Base-by-base conservation (phyloP, 2,888 invertebrate genomes). In the Torymus auratus region DNA sequence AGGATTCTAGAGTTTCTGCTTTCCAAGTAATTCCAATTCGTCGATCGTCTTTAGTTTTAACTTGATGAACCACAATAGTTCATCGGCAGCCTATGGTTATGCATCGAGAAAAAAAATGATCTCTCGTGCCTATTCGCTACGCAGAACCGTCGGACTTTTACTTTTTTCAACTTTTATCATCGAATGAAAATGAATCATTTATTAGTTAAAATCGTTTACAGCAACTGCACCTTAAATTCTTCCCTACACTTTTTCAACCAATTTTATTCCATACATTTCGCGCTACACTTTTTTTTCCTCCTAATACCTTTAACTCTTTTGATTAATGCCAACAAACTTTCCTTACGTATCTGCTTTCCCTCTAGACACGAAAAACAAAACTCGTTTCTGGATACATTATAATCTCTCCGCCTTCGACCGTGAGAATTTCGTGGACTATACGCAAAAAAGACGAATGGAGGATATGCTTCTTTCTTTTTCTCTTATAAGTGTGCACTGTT, bases 381-480 rank as follows among this genome's bases (percentile, higher is more conserved):
- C 73, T 80, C 77, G 71, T 80, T 81, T 83, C 79, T 80, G 83
- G 83, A 85, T 85, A 87, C 84, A 84, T 80, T 86, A 82, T 50
- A 70, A 68, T 73, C 64, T 28, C 53, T 77, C 20, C 72, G 62
- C 73, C 62, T 80, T 80, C 68, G 12, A 14, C 70, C 52, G 86
- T 85, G 83, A 84, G 82, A 84, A 85, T 84, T 56, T 85, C 80
- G 78, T 85, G 85, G 82, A 82, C 86, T 86, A 84, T 72, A 71
- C 84, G 83, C 85, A 86, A 86, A 88, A 56, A 82, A 82, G 56
- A 88, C 85, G 84, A 89, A 89, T 86, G 86, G 85, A 88, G 87
- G 88, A 90, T 90, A 89, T 90, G 89, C 88, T 88, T 88, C 86
- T 87, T 72, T 65, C 78, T 69, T 68, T 61, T 61, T 72, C 23